phyloP scores from a whole-genome alignment of 2,113 vertebrate genomes.

The Electrona antarctica region DNA sequence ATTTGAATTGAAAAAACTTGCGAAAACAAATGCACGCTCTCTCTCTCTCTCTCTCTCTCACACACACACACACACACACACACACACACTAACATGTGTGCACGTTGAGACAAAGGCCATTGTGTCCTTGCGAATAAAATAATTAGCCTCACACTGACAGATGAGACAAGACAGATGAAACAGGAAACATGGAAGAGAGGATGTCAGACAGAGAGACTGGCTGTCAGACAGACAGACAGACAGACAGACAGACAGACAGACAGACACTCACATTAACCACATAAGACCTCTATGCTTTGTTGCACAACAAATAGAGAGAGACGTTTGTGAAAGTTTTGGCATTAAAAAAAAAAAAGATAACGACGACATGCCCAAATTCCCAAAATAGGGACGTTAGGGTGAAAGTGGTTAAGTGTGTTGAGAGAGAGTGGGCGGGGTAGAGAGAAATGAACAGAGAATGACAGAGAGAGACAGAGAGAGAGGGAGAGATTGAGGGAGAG shows the following conservation, averaged over 20 bases:
- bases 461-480: not conserved
- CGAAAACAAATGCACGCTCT: not conserved
- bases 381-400: too few species aligned
- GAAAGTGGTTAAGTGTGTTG: too few species aligned
- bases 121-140: conserved; percentile 9
- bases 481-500: too few species aligned
- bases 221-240: too few species aligned
- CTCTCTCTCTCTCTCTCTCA: not conserved
- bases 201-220: not conserved
- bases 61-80: not conserved
- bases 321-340: too few species aligned
- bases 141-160: not conserved
- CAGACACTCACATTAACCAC: too few species aligned
- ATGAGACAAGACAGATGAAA: not conserved
- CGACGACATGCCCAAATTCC: too few species aligned
- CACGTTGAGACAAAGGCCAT: conserved; percentile 3
- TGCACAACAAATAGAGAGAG: too few species aligned
- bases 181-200: not conserved
- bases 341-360: too few species aligned
- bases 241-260: too few species aligned
- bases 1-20: too few species aligned
- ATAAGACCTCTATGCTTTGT: too few species aligned
- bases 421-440: not conserved
- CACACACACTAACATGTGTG: not conserved
- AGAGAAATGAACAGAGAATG: not conserved